phyloP scores from a whole-genome alignment of 2,797 vertebrate genomes.

The Argentina silus region DNA sequence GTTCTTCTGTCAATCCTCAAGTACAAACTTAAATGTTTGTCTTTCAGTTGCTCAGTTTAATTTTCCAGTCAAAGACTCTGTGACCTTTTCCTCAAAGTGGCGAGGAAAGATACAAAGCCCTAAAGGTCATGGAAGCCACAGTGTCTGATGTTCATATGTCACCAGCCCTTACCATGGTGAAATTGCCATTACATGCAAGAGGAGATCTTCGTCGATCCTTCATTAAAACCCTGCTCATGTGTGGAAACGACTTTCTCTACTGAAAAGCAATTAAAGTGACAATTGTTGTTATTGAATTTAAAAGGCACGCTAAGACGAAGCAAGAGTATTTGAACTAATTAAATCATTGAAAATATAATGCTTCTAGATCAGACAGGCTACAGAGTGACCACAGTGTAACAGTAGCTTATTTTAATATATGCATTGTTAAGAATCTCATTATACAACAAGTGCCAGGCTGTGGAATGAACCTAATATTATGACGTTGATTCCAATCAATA shows the following conservation, averaged over 20 bases:
- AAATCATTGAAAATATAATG: constrained; percentile 40
- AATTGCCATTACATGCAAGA: neutral
- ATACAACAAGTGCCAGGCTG: constrained; percentile 22
- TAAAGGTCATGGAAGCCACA: constrained; percentile 48
- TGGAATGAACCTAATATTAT: constrained; percentile 29
- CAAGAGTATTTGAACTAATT: constrained; percentile 20
- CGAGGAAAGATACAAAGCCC: constrained; percentile 41
- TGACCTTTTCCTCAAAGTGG: constrained; percentile 58
- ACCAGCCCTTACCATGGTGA: constrained; percentile 21
- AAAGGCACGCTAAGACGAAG: constrained; percentile 43
- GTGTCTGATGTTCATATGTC: constrained; percentile 30
- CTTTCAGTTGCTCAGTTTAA: neutral
- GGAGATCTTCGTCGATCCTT: neutral
- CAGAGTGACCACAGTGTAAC: constrained; percentile 1
- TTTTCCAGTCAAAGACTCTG: constrained; percentile 46
- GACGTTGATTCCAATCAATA: constrained; percentile 54
- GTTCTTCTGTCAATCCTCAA: no score
- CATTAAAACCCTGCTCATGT: constrained; percentile 21
- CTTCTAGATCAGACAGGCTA: constrained; percentile 37
- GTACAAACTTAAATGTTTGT: no score
- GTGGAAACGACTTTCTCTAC: constrained; percentile 20
- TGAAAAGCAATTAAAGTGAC: constrained; percentile 48
- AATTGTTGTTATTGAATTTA: constrained; percentile 44
- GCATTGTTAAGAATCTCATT: constrained; percentile 58
- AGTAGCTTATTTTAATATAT: constrained; percentile 30